Conservation (phyloP, 2,797 vertebrate species). For the Karalla daura region DNA sequence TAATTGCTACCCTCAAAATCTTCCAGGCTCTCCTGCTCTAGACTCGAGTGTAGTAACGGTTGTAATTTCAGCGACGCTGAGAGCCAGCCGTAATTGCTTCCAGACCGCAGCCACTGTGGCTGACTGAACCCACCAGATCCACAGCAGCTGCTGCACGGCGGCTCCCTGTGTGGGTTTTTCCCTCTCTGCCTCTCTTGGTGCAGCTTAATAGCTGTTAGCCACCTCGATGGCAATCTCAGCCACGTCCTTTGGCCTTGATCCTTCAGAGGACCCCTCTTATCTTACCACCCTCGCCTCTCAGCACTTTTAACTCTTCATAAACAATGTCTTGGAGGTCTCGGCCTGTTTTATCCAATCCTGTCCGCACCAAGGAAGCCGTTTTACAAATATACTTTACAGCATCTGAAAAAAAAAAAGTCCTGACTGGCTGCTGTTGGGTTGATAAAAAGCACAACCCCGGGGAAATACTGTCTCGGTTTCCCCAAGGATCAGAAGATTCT, state of each 20-base stretch:
- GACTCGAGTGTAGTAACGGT: constrained; percentile 31
- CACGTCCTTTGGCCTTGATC: constrained; percentile 29
- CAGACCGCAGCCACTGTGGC: constrained; percentile 46
- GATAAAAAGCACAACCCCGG: constrained; percentile 34
- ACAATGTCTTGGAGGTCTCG: background rate
- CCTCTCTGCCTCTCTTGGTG: constrained; percentile 25
- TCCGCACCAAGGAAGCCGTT: background rate
- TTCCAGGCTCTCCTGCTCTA: constrained; percentile 10
- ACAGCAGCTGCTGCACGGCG: constrained; percentile 36
- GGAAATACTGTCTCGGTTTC: constrained; percentile 51
- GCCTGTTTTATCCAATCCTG: background rate
- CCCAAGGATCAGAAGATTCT: constrained; percentile 53
- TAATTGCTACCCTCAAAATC: constrained; percentile 22
- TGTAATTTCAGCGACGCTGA: constrained; percentile 44
- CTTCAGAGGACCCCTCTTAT: constrained; percentile 17
- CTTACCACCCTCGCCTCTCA: constrained; percentile 12
- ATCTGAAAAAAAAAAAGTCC: constrained; percentile 19
- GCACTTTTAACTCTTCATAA: constrained; percentile 15
- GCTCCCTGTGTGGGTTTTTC: constrained; percentile 31
- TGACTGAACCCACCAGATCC: constrained; percentile 39
- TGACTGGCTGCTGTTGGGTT: constrained; percentile 22
- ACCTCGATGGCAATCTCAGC: constrained; percentile 51
- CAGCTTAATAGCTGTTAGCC: constrained; percentile 39
- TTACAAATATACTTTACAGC: constrained; percentile 18
- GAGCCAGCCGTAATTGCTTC: constrained; percentile 56